Conservation (phyloP, 2,888 invertebrate genomes). For the Drosophila mettleri region DNA sequence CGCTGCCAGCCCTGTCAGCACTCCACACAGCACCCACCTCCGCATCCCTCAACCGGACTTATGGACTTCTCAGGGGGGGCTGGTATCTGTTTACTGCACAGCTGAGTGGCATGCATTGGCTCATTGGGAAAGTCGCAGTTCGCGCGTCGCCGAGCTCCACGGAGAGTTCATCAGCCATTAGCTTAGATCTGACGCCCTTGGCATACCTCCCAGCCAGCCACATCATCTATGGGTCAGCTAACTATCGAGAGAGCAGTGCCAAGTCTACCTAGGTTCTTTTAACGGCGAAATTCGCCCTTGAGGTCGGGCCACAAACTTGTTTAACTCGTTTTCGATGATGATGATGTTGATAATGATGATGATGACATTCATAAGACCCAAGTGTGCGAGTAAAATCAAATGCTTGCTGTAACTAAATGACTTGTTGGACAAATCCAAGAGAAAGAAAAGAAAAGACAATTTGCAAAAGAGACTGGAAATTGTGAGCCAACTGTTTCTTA, state of each 20-base stretch:
- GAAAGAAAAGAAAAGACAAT: conserved; percentile 14
- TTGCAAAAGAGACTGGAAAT: conserved; percentile 10
- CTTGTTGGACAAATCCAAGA: conserved; percentile 1
- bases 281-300: conserved; percentile 47
- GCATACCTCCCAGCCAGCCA: conserved; percentile 1
- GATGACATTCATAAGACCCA: conserved; percentile 39
- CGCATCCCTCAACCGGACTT: conserved; percentile 1
- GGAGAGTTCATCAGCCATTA: conserved; percentile 40
- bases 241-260: conserved; percentile 11
- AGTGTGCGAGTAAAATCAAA: conserved; percentile 11
- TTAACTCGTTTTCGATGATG: conserved; percentile 60
- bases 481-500: conserved; percentile 11
- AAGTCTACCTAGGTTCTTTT: conserved; percentile 36
- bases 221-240: conserved; percentile 1
- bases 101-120: conserved; percentile 4
- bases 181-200: conserved; percentile 18
- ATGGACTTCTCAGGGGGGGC: background rate
- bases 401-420: conserved; percentile 8
- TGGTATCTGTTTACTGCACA: conserved; percentile 44
- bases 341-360: conserved; percentile 47
- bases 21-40: background rate
- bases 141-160: conserved; percentile 20
- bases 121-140: conserved; percentile 37
- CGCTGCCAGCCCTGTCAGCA: background rate
- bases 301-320: conserved; percentile 59